phyloP scores from a whole-genome alignment of 2,113 vertebrate species.

The Taxidea taxus region DNA sequence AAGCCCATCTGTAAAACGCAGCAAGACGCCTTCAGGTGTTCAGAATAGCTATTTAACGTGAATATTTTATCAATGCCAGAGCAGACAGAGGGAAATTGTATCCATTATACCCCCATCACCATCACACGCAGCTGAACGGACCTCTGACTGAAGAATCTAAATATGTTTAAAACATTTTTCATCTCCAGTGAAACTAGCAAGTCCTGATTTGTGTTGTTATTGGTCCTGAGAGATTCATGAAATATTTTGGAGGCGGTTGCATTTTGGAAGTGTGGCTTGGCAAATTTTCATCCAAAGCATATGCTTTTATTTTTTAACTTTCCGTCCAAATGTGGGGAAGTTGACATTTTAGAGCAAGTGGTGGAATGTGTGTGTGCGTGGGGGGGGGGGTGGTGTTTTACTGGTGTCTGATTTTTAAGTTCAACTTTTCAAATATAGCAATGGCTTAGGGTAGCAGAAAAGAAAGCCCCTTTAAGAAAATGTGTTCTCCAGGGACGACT shows the following conservation, averaged over 20 bases:
- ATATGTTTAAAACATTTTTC: slow-evolving; percentile 61
- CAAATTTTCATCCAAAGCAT: slow-evolving; percentile 35
- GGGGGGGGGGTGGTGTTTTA: neutral
- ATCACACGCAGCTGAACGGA: neutral
- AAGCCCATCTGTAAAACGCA: slow-evolving; percentile 22
- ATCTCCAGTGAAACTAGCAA: slow-evolving; percentile 13
- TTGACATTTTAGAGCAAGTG: neutral
- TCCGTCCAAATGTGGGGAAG: neutral
- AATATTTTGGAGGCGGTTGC: slow-evolving; percentile 35
- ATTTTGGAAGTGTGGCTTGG: neutral
- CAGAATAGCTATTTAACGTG: slow-evolving; percentile 55
- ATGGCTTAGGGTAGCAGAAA: neutral
- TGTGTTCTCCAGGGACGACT: slow-evolving; percentile 24
- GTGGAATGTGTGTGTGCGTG: neutral
- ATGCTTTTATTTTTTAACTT: slow-evolving; percentile 11
- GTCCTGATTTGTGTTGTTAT: slow-evolving; percentile 32
- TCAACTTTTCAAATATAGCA: neutral
- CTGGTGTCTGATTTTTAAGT: neutral
- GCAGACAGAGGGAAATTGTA: slow-evolving; percentile 54
- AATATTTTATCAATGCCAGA: slow-evolving; percentile 68
- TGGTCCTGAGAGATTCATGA: neutral
- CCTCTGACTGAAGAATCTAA: slow-evolving; percentile 57
- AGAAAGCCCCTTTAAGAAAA: slow-evolving; percentile 7
- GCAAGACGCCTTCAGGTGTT: slow-evolving; percentile 59
- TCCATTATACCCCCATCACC: slow-evolving; percentile 46